A percentile compares a stretch with the other conserved stretches of the same genome.
phyloP scores from a whole-genome alignment of 2,113 vertebrate genomes.

The Rhineura floridana region DNA sequence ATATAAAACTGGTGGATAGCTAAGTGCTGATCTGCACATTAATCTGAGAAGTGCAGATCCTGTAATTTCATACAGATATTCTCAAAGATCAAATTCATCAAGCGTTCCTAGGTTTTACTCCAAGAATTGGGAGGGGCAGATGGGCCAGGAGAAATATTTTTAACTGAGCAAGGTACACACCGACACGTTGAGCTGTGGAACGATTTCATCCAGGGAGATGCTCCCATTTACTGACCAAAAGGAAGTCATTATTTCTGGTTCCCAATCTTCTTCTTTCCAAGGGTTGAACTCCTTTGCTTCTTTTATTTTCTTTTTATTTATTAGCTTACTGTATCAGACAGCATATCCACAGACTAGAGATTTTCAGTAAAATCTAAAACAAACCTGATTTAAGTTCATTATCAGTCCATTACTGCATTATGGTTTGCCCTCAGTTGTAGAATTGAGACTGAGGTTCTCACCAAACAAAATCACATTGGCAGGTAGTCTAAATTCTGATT shows the following conservation, averaged over 20 bases:
- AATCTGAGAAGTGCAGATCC: not conserved
- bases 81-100: not conserved
- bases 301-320: conserved; percentile 33
- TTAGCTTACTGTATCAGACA: conserved; percentile 31
- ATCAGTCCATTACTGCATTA: conserved; percentile 44
- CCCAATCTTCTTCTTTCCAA: not conserved
- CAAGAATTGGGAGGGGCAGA: not conserved
- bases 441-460: conserved; percentile 50
- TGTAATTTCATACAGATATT: not conserved
- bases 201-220: conserved; percentile 40
- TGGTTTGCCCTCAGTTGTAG: conserved; percentile 52
- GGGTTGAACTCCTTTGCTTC: conserved; percentile 18
- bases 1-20: not conserved
- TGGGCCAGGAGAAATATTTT: not conserved
- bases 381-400: conserved; percentile 58
- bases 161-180: not conserved
- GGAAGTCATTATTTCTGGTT: conserved; percentile 27
- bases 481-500: conserved; percentile 45
- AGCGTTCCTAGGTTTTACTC: not conserved
- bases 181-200: conserved; percentile 47
- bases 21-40: not conserved
- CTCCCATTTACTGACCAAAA: conserved; percentile 32
- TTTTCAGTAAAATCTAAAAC: conserved; percentile 63
- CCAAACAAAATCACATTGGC: conserved; percentile 42
- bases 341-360: conserved; percentile 33